Conservation (phyloP, 2,888 invertebrate genomes). For the Cerastis leucographa region DNA sequence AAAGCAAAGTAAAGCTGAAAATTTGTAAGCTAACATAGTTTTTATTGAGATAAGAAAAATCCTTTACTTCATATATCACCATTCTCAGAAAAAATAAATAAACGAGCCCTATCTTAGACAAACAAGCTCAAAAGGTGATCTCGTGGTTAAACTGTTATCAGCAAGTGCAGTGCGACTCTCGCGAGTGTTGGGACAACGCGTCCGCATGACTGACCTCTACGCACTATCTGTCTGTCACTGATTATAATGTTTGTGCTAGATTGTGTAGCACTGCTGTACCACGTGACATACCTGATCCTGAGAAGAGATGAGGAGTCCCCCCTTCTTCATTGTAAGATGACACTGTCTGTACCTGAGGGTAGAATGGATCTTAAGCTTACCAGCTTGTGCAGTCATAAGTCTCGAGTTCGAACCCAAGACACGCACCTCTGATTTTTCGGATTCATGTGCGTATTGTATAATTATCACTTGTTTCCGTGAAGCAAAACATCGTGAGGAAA, state of each 20-base stretch:
- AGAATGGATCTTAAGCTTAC: not conserved
- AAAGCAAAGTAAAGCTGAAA: not conserved
- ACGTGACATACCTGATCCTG: constrained; percentile 14
- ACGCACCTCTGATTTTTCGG: too few relatives aligned
- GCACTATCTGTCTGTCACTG: constrained; percentile 44
- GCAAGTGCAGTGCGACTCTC: constrained; percentile 13
- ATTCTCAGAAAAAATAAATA: constrained; percentile 27
- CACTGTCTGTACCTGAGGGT: not conserved
- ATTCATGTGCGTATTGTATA: too few relatives aligned
- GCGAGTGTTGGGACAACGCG: constrained; percentile 15
- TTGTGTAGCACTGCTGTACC: too few relatives aligned
- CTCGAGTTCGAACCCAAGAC: too few relatives aligned
- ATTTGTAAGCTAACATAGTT: not conserved
- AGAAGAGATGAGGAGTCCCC: not conserved
- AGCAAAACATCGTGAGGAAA: too few relatives aligned
- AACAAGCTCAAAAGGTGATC: constrained; percentile 46
- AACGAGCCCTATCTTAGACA: constrained; percentile 23
- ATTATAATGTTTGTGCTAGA: constrained; percentile 44
- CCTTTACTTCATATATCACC: not conserved
- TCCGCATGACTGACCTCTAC: constrained; percentile 58
- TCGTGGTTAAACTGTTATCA: constrained; percentile 46
- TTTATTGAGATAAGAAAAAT: not conserved
- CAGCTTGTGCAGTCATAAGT: not conserved
- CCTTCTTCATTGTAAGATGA: not conserved
- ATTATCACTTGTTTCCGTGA: too few relatives aligned